These are phyloP conservation scores for Labrus mixtus DNA, from an alignment of 2,113 vertebrate species.

Conservation along the genomic window DNA sequence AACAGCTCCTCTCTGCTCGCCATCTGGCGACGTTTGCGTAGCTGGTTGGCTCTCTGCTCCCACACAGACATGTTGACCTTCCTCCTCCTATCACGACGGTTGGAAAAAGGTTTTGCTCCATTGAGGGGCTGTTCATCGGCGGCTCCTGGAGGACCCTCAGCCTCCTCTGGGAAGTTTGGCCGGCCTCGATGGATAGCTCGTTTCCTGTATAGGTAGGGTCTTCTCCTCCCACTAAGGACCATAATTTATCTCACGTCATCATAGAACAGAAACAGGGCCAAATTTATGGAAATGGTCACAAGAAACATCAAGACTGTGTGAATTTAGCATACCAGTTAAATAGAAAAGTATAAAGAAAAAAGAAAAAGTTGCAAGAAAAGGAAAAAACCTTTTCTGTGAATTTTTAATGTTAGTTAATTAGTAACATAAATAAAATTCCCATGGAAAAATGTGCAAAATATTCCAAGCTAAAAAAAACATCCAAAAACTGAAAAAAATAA, in stretches of 20 bases:
- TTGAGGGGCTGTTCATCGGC: constrained; percentile 53
- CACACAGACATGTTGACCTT: constrained; percentile 97
- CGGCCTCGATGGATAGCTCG: constrained; percentile 84
- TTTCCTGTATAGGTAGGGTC: constrained; percentile 86
- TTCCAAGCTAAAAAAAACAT: constrained; percentile 55
- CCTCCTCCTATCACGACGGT: constrained; percentile 91
- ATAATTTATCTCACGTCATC: constrained; percentile 56
- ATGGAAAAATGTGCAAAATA: constrained; percentile 61
- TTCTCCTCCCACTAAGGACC: constrained; percentile 82
- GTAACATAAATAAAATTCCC: constrained; percentile 41
- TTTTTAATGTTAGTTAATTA: constrained; percentile 49
- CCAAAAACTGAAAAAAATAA: constrained; percentile 58
- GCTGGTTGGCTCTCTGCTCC: constrained; percentile 97
- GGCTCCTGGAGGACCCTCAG: constrained; percentile 29
- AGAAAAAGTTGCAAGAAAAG: constrained; percentile 67
- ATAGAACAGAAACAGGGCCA: constrained; percentile 13
- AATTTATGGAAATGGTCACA: constrained; percentile 25
- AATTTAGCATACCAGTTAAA: constrained; percentile 47
- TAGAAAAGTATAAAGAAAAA: constrained; percentile 31
- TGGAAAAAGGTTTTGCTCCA: constrained; percentile 70
- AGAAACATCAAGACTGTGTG: constrained; percentile 33
- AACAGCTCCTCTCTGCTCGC: constrained; percentile 96
- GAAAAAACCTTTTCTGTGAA: constrained; percentile 60
- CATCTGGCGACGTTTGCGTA: constrained; percentile 94
- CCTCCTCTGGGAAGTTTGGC: constrained; percentile 77